Evolutionary conservation across 2,113 vertebrate species (phyloP), one percentile per base, ranked within the genome.

Genomic region (Tor tambroides): DNA sequence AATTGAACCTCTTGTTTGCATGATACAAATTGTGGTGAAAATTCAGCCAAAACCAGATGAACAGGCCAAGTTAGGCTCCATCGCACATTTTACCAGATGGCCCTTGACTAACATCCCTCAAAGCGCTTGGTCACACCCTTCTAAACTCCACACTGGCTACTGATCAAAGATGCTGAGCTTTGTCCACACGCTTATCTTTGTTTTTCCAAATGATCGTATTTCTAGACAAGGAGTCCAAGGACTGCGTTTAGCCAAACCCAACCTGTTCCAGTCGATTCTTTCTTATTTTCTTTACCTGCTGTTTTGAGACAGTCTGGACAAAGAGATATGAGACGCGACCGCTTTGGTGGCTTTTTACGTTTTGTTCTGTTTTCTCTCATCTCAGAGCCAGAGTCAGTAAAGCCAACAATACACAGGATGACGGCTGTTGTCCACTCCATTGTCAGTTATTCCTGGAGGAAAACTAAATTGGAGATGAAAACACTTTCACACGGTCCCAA

Each of bases 101-200:
- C 75, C 19, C 35, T 86, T 49, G 56, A 54, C 23, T 69, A 74
- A 63, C 38, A 85, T 49, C 51, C n/a, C 26, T 83, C 56, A 51
- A 23, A 43, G 67, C 77, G 26, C 23, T 21, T 23, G 69, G 85
- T 56, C 77, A 81, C 87, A 88, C 83, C 67, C 83, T 28, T 85
- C 35, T 63, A 85, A 74, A 79, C 80, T 79, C 80, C 41, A 46
- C 7, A 30, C 86, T 89, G 87, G 83, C 83, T 43, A 83, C 12
- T 87, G 86, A 89, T 89, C 87, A 89, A 87, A 88, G 85, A 35
- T n/a, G 6, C 79, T 63, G 65, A 89, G 84, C 80, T 83, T 86
- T 82, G 86, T 85, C 61, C 86, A 83, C 59, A 87, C 11, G 46
- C 83, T 83, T 87, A 89, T 89, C 88, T 85, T 35, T 85, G 71